Evolutionary conservation across 2,113 vertebrate species (phyloP), one percentile per base, ranked within the genome.

Genomic region (Equus przewalskii): DNA sequence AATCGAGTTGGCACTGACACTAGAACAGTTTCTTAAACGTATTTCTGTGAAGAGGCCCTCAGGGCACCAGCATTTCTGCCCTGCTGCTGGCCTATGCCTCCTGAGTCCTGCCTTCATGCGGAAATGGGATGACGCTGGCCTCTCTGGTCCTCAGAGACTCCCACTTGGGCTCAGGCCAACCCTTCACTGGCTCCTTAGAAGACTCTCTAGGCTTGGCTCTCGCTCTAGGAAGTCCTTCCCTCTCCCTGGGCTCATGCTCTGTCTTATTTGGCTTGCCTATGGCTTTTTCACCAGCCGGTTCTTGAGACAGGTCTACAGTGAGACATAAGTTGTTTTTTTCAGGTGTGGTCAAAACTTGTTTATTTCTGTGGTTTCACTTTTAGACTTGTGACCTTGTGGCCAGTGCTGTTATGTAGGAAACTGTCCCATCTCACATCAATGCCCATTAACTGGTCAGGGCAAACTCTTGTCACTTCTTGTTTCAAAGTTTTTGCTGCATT

Each of bases 61-160:
- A 8, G 60, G 64, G 24, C 28, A 46, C 75, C 26, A 15, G 44
- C 6, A 0, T 62, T n/a, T 72, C 54, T 78, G 78, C 6, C 51
- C n/a, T 54, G 60, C 6, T 1, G 33, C 89, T 79, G 69, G 51
- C 28, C 30, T 14, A 3, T 62, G 75, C 22, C 28, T 26, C 21
- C 13, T 36, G 54, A 69, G 46, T 51, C 28, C 30, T 70, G 30
- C 64, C 60, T 4, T 89, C 10, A 0, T 12, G 4, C 28, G 26
- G 6, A 7, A 12, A 10, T 13, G 8, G 44, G 36, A 13, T 36
- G 33, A 26, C 0, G 0, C 33, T 70, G 44, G 36, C 18, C 70
- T 80, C 12, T 89, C 33, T 26, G 24, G 26, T 88, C 65, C 69
- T 91, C n/a, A 60, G 36, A 65, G 24, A 36, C 22, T 58, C 12